Evolutionary conservation across 2,797 vertebrate species (phyloP), one percentile per base, ranked within the genome.

Genomic region (Heterohyrax brucei): DNA sequence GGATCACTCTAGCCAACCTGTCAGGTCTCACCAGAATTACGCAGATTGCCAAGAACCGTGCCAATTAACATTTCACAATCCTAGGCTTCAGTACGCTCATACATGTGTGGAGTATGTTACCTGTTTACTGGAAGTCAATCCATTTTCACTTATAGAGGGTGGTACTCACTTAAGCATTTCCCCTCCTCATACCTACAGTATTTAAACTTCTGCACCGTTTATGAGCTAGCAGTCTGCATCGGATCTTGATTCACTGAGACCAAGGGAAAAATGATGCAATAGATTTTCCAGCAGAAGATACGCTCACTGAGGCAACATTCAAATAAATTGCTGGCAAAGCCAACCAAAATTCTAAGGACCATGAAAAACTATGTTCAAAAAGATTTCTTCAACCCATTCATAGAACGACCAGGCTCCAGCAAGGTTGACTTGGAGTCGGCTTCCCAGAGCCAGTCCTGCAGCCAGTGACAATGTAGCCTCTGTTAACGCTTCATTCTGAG

Each of bases 261-360:
- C 84, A 46, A 89, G 91, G 97, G 96, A 98, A 95, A 10, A 91
- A 93, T 97, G 97, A 98, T 77, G 95, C 96, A 96, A 98, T 78
- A 87, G 39, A 68, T 96, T 97, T 97, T 89, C 95, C 97, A 94
- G 12, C 0, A 3, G 87, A 87, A 93, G 0, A 8, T 21, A 73
- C 0, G 56, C 79, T 93, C 95, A 95, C 83, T 46, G 96, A 97
- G 68, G 95, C 39, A 83, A 88, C 68, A 53, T 95, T 97, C 93
- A 95, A 91, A 96, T n/a, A 93, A 94, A 68, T 56, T 79, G 72
- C 28, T 93, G 95, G 96, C 95, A 97, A 91, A 96, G 88, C 76
- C 93, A 95, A 84, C 62, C 87, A 48, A 95, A 86, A 88, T 93
- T 82, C 93, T 93, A 46, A 82, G 83, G 88, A 95, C 44, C 95